These are phyloP conservation scores for Chaenodraco wilsoni DNA, from an alignment of 2,797 vertebrate species.

Conservation along the genomic window DNA sequence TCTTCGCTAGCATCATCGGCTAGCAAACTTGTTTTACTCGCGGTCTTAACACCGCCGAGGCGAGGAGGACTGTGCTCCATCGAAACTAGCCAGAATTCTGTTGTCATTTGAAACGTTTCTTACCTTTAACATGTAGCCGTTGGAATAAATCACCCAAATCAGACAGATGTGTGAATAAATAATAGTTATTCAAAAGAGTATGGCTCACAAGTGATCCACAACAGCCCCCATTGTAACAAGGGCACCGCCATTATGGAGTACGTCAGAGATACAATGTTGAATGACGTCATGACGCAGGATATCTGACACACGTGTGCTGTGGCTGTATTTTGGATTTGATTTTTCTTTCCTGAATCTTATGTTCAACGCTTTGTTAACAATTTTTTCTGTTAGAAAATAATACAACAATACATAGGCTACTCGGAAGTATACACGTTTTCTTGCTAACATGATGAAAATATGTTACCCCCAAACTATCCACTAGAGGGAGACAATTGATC, in stretches of 20 bases:
- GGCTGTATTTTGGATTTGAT: background rate
- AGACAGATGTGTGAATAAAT: background rate
- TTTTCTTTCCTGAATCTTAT: background rate
- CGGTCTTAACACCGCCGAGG: slow-evolving; percentile 5
- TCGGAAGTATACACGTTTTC: fast-evolving
- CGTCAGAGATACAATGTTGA: slow-evolving; percentile 22
- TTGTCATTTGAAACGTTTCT: background rate
- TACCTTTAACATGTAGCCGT: slow-evolving; percentile 81
- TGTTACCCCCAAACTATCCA: slow-evolving; percentile 29
- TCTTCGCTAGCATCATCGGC: slow-evolving; percentile 14
- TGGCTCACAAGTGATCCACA: slow-evolving; percentile 54
- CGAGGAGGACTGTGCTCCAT: background rate
- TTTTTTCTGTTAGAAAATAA: fast-evolving
- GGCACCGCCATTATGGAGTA: slow-evolving; percentile 69
- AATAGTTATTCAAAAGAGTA: slow-evolving; percentile 37
- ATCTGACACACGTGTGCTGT: background rate
- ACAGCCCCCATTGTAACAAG: slow-evolving; percentile 66
- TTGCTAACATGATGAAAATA: fast-evolving
- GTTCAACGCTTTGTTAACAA: fast-evolving
- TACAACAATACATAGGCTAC: too few relatives aligned
- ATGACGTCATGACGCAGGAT: slow-evolving; percentile 52
- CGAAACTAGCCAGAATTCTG: background rate
- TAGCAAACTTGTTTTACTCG: slow-evolving; percentile 48
- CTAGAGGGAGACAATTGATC: slow-evolving; percentile 73
- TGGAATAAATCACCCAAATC: background rate